Evolutionary conservation across 2,888 invertebrate species (phyloP).

Genomic region (Eumacrocentrus americanus): DNA sequence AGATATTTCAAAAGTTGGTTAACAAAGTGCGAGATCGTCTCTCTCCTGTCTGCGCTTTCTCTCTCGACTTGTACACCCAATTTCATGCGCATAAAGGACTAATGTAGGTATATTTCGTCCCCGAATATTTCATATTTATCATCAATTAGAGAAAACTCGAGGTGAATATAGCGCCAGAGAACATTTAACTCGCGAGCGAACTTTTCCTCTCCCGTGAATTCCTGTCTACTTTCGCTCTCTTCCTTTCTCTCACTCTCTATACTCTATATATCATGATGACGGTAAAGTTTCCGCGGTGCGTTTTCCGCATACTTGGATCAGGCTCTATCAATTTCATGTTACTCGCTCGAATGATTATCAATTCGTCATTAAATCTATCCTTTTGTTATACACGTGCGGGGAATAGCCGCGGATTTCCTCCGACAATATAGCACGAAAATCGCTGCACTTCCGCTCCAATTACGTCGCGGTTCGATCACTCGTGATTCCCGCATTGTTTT

Average conservation of each 20-base stretch:
- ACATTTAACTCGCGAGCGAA: not conserved
- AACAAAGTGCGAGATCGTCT: conserved; percentile 38
- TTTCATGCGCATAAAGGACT: conserved; percentile 17
- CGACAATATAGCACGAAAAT: not conserved
- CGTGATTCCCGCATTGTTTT: conserved; percentile 1
- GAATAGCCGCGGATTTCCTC: not conserved
- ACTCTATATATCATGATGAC: not conserved
- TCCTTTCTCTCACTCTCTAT: not conserved
- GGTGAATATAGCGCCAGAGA: conserved; percentile 7
- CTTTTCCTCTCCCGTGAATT: conserved; percentile 19
- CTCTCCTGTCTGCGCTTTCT: conserved; percentile 2
- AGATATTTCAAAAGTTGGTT: conserved; percentile 54
- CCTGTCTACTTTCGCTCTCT: not conserved
- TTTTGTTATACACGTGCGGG: not conserved
- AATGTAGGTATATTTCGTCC: conserved; percentile 19
- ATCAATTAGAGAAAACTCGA: conserved; percentile 22
- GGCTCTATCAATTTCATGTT: not conserved
- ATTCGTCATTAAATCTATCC: not conserved
- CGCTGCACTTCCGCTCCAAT: conserved; percentile 9
- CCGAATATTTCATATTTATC: conserved; percentile 24
- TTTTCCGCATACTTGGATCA: not conserved
- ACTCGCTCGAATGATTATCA: not conserved
- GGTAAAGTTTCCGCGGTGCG: too few relatives aligned
- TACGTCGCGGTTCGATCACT: not conserved
- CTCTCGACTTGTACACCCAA: conserved; percentile 15